Conservation (phyloP, 2,888 invertebrate genomes). For the Andrena dorsata region DNA sequence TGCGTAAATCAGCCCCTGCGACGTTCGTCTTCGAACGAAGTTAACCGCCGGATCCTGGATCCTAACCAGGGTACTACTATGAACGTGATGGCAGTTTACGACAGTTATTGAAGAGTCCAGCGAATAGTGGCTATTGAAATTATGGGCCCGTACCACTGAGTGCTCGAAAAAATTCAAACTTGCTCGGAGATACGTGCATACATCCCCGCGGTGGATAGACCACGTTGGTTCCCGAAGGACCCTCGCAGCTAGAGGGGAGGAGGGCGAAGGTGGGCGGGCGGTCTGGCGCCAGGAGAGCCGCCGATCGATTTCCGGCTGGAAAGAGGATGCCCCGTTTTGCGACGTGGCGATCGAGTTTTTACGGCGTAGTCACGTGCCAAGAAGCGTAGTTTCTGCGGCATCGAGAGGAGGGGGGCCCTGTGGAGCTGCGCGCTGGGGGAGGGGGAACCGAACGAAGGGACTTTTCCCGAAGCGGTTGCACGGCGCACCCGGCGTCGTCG, state of each 20-base stretch:
- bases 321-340: conserved; percentile 70
- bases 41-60: neutral
- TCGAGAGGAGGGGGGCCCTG: neutral
- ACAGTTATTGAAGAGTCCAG: neutral
- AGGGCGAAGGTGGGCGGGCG: conserved; percentile 14
- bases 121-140: neutral
- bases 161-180: no score
- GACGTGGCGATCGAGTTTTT: conserved; percentile 50
- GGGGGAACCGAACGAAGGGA: conserved; percentile 11
- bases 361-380: conserved; percentile 58
- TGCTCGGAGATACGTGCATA: no score
- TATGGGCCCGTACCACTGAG: neutral
- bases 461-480: conserved; percentile 38
- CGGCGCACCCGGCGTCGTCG: conserved; percentile 58
- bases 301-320: conserved; percentile 67
- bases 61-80: neutral
- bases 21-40: neutral
- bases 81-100: no score
- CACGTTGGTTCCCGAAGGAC: conserved; percentile 17
- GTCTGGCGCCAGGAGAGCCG: conserved; percentile 39
- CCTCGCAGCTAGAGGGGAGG: neutral
- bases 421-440: conserved; percentile 12
- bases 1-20: neutral
- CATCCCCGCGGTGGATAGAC: neutral
- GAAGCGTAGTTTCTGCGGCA: conserved; percentile 40